Evolutionary conservation across 2,888 invertebrate species (phyloP), one percentile per base, ranked within the genome.

Genomic region (Auanema sp.): DNA sequence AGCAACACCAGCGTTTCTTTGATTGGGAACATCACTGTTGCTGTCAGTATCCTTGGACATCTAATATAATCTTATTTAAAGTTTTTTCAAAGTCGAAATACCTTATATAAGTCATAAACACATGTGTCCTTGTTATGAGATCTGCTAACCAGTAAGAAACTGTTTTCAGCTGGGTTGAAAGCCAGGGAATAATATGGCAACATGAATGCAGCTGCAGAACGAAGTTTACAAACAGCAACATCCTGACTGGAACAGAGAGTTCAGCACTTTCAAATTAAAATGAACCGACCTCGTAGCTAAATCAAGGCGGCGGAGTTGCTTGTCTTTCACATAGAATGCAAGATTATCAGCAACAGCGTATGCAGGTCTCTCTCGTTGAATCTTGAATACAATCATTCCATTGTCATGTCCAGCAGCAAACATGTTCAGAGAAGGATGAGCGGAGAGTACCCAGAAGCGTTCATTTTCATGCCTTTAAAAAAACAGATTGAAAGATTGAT

Each of bases 331-430:
- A 81, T 98, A 98, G 85, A 92, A 97, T 47, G 97, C 88, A 72
- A 92, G 87, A 84, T 97, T 96, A 60, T 92, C 92, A 82, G 93
- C 91, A 0, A 95, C 91, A 4, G 94, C 92, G 84, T 92, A 94
- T 0, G 97, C 95, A 0, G 98, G 98, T 33, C 98, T 88, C 85
- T 98, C 98, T 57, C 97, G 88, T 62, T 81, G 82, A 55, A 82
- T 79, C 62, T 89, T 90, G 86, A 92, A 93, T 60, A 93, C 90
- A n/a, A 93, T 89, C 92, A 93, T 92, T 74, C 97, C 98, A 47
- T 91, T 91, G 87, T 98, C 98, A 85, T 99, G 98, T 0, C 98
- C 97, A n/a, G 97, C 98, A 21, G 97, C 98, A 86, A 99, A 98
- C 55, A 99, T 86, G 86, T 97, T 98, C 52, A 97, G 87, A 0